Base-by-base conservation (phyloP, 2,888 invertebrate species). In the Drosophila engyochracea region DNA sequence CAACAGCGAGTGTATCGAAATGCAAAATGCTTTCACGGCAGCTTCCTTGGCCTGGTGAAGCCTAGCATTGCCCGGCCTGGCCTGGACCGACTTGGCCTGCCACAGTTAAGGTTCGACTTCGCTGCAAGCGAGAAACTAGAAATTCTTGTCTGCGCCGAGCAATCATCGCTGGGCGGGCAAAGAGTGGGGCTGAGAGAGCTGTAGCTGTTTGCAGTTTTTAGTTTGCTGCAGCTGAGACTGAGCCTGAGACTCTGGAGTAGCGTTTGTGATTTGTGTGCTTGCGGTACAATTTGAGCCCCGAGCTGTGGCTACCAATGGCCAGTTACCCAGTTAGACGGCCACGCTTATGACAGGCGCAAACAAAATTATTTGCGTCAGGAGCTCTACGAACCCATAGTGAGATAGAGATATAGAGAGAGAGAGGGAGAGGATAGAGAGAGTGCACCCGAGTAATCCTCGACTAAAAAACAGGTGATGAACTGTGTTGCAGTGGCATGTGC, bases 321-420 rank as follows among this genome's bases (percentile, higher is more conserved):
- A 88, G 79, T 79, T 79, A 79, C 80, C 80, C 80, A 76, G 66
- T 73, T 72, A 64, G 63, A 54, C 57, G 55, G 75, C 78, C 72
- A 33, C 73, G 80, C 82, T 91, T 91, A 90, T 92, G 91, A 92
- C 91, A 92, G 89, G 92, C 92, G 91, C 86, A 91, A 91, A 92
- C 89, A 91, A 91, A 91, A 91, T 92, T 91, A 91, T 91, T 91
- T 84, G 76, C 83, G 70, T 62, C 75, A 63, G 67, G 67, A 67
- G 58, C 59, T 66, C 44, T 22, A 44, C 44, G 5, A 44, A 44
- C 44, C 16, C 16, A 25, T 2, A 16, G 25, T 7, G 16, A 16
- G 14, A 47, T 2, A 25, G 14, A 47, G 14, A 12, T 1, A 14
- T 2, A 22, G 7, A 25, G 16, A 47, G 47, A 14, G 16, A 47